Evolutionary conservation across 2,888 invertebrate species (phyloP), one percentile per base, ranked within the genome.

Genomic region (Muschampia plurimacula): DNA sequence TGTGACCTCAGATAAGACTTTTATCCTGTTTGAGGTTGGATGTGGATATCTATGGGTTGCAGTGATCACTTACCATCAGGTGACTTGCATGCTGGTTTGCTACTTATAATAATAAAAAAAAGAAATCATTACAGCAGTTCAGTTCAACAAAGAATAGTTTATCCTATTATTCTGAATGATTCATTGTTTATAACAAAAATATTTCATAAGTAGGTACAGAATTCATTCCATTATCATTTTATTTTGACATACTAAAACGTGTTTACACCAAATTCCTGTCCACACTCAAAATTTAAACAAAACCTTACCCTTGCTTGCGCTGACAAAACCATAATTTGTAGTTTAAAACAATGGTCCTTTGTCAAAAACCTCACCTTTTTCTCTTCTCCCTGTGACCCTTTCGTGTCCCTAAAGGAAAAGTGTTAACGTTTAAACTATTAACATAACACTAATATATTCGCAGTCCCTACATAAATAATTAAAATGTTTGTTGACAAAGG

Each of bases 391-490:
- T 4, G 0, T 32, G 60, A 60, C 60, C 60, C 60, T 55, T 52
- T 57, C 28, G 12, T 32, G 60, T 36, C 60, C 36, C 28, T 9
- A 49, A 49, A 60, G 36, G 60, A 12, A 2, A 60, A 60, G 36
- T 60, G 60, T n/a, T 60, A 36, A 60, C 60, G 60, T 36, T 60
- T 36, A 60, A 60, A 60, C 60, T 60, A 36, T 60, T 60, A 60
- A 60, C 60, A 60, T 22, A 22, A 22, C 22, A 22, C 60, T 60
- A 13, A 36, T 60, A 36, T 60, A 28, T 36, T 7, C 6, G 28
- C 13, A 32, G 22, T 55, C 57, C 28, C 28, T 9, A 9, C 57
- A 28, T 57, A 28, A 57, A 60, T 60, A 60, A 60, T 60, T 60
- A 36, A 36, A 60, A 36, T 60, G 60, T 60, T 28, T 36, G 12